Evolutionary conservation across 35 echinoderm and acorn worm species (phyloP).

Genomic region (Ophioderma brevispina): DNA sequence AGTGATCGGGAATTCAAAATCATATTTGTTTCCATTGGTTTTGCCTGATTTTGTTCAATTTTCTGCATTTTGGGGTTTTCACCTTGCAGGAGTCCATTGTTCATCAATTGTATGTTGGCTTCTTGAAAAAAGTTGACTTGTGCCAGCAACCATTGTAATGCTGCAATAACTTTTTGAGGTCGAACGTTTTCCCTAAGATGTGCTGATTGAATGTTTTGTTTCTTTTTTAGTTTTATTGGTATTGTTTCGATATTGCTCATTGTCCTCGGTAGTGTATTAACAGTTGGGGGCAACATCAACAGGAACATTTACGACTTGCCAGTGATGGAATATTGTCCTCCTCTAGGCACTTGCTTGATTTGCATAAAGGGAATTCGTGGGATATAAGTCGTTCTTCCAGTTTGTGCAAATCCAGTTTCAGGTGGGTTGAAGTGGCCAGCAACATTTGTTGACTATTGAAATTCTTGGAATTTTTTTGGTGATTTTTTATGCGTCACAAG

Average conservation of each 20-base stretch:
- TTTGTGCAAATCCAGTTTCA: neutral
- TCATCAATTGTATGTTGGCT: neutral
- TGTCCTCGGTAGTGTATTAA: neutral
- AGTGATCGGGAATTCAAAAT: neutral
- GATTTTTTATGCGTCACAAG: neutral
- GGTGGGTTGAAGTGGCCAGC: neutral
- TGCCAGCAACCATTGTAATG: neutral
- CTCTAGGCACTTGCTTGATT: neutral
- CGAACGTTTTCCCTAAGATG: neutral
- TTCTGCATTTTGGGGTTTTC: neutral
- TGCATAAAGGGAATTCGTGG: neutral
- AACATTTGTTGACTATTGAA: neutral
- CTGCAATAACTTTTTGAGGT: neutral
- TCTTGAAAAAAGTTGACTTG: neutral
- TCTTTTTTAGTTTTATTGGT: neutral
- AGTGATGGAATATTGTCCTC: slow-evolving; percentile 2
- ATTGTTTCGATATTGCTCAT: neutral
- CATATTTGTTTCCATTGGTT: neutral
- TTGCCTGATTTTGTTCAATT: neutral
- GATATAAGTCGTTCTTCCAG: slow-evolving; percentile 2
- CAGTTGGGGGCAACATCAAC: neutral
- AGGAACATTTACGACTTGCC: neutral
- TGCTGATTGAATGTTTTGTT: neutral
- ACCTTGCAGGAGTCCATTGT: no score
- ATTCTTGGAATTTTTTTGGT: neutral